Conservation (phyloP, 2,113 vertebrate genomes). For the Odocoileus hemionus region DNA sequence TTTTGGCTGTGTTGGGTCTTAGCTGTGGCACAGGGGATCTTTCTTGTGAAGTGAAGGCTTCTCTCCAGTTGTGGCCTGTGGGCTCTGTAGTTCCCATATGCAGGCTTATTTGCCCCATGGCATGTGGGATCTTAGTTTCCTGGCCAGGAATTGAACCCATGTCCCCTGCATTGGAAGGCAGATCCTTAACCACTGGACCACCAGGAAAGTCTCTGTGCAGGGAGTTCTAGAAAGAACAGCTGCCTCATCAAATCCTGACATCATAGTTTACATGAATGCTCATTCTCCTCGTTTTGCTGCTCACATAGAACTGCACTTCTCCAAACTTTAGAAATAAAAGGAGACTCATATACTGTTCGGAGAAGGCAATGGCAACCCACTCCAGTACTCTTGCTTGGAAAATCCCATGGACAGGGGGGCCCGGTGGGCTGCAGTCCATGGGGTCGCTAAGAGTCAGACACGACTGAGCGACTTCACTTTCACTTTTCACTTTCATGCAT, state of each 20-base stretch:
- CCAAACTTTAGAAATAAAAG: neutral
- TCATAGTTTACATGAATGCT: neutral
- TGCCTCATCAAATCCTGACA: neutral
- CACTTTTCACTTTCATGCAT: too few species aligned
- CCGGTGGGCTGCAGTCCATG: too few species aligned
- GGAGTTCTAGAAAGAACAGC: neutral
- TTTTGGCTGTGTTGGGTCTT: neutral
- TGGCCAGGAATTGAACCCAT: neutral
- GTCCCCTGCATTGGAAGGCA: neutral
- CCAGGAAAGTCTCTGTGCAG: neutral
- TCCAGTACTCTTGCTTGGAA: too few species aligned
- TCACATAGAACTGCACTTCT: neutral
- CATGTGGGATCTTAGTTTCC: neutral
- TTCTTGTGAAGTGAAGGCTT: neutral
- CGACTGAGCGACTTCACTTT: too few species aligned
- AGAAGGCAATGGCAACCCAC: too few species aligned
- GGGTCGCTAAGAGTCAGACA: too few species aligned
- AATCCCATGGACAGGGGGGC: too few species aligned
- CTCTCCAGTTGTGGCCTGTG: neutral
- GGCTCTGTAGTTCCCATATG: neutral
- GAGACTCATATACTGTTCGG: neutral
- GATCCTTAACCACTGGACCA: neutral
- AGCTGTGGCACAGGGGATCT: neutral
- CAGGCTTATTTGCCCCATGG: neutral
- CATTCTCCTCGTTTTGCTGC: neutral